phyloP scores from a whole-genome alignment of 2,797 vertebrate genomes.

The Poeciliopsis infans region DNA sequence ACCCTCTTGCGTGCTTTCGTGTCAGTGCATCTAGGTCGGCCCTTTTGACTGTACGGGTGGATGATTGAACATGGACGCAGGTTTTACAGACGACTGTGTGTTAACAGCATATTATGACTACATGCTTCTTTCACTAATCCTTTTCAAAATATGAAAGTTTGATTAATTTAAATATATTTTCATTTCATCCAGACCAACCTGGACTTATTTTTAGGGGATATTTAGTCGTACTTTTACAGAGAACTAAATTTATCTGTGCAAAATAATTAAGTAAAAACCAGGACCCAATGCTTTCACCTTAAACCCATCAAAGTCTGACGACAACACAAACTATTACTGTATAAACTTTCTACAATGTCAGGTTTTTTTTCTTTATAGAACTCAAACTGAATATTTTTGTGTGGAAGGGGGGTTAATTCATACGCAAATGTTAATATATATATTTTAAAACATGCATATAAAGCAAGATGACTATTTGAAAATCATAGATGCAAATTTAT shows the following conservation, averaged over 20 bases:
- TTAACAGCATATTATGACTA: slow-evolving; percentile 1
- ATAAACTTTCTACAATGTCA: not conserved
- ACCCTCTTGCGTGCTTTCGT: slow-evolving; percentile 49
- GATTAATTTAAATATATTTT: not conserved
- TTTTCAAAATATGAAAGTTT: not conserved
- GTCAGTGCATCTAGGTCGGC: slow-evolving; percentile 36
- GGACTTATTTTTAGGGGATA: not conserved
- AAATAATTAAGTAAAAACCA: not conserved
- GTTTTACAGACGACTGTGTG: slow-evolving; percentile 5
- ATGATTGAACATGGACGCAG: slow-evolving; percentile 22
- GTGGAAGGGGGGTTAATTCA: not conserved
- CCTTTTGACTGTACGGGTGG: slow-evolving; percentile 13
- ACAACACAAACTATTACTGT: not conserved
- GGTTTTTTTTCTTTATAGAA: not conserved
- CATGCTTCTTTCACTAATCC: not conserved
- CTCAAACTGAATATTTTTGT: not conserved
- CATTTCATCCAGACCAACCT: not conserved
- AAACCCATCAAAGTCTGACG: not conserved
- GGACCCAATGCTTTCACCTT: not conserved
- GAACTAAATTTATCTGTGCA: not conserved
- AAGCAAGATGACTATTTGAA: not conserved
- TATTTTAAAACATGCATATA: not conserved
- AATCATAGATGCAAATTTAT: not conserved
- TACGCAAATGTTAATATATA: not conserved
- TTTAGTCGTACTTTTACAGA: not conserved